Percentiles rank a stretch among this genome's conserved stretches.
Evolutionary conservation across 2,113 vertebrate genomes (phyloP).

Genomic region (Amia ocellicauda): DNA sequence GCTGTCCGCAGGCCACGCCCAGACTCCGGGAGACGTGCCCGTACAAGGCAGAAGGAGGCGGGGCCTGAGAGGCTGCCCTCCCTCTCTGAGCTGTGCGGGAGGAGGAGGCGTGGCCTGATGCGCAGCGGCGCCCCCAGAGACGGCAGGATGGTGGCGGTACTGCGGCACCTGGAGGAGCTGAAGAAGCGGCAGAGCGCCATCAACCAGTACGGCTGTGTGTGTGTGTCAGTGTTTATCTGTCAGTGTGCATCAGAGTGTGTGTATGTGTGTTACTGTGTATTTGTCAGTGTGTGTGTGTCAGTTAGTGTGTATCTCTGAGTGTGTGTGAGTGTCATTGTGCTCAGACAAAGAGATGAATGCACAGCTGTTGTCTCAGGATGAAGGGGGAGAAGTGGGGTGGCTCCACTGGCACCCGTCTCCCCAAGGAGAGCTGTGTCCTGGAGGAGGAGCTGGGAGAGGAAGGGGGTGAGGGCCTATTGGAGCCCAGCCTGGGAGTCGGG

Average conservation of each 20-base stretch:
- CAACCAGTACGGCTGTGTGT: background rate
- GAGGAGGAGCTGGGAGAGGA: background rate
- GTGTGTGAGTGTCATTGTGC: no score
- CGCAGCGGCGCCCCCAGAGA: background rate
- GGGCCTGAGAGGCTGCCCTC: background rate
- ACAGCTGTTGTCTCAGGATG: constrained; percentile 21
- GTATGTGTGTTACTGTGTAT: no score
- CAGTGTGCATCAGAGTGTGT: no score
- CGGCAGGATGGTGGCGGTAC: background rate
- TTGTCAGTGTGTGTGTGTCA: no score
- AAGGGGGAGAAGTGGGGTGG: constrained; percentile 33
- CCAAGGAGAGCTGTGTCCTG: background rate
- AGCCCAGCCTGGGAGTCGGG: background rate
- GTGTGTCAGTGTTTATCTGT: no score
- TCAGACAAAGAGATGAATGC: no score
- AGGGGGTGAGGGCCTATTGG: background rate
- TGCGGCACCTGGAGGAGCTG: background rate
- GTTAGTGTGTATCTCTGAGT: no score
- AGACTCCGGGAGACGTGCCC: no score
- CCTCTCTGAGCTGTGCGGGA: background rate
- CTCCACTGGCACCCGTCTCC: background rate
- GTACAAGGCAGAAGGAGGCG: background rate
- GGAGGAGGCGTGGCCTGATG: background rate
- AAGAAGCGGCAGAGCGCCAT: background rate
- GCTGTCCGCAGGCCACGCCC: no score